phyloP scores from a whole-genome alignment of 2,797 vertebrate species.

The Borostomias antarcticus region DNA sequence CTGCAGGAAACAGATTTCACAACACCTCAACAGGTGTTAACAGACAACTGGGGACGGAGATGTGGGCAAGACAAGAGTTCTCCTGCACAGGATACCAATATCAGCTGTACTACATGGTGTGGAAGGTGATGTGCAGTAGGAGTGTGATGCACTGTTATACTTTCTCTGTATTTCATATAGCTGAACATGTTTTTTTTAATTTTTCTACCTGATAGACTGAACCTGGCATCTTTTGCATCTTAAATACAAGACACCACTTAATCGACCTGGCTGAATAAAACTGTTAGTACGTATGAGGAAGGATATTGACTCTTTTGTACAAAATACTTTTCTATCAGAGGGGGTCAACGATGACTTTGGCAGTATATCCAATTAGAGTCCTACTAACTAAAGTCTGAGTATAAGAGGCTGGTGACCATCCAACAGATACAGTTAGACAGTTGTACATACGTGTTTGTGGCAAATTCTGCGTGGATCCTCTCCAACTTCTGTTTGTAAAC shows the following conservation, averaged over 20 bases:
- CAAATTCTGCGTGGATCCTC: slow-evolving; percentile 86
- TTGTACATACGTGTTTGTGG: slow-evolving; percentile 17
- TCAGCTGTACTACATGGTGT: slow-evolving; percentile 60
- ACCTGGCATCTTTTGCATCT: slow-evolving; percentile 78
- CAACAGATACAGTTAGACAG: too few species aligned
- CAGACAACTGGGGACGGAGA: slow-evolving; percentile 39
- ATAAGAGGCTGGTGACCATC: background rate
- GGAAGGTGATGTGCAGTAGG: slow-evolving; percentile 50
- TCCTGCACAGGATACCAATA: slow-evolving; percentile 33
- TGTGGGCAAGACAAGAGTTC: background rate
- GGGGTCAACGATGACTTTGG: too few species aligned
- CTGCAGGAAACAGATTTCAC: slow-evolving; percentile 68
- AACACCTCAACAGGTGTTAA: too few species aligned
- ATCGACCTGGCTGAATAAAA: slow-evolving; percentile 75
- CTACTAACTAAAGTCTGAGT: background rate
- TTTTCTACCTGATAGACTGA: slow-evolving; percentile 78
- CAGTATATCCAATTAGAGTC: too few species aligned
- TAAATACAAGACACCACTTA: slow-evolving; percentile 63
- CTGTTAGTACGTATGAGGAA: slow-evolving; percentile 53
- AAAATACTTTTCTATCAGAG: too few species aligned
- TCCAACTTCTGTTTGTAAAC: slow-evolving; percentile 89
- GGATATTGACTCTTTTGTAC: slow-evolving; percentile 25
- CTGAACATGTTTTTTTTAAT: slow-evolving; percentile 74
- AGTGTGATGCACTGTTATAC: slow-evolving; percentile 54
- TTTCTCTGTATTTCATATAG: slow-evolving; percentile 72